phyloP scores from a whole-genome alignment of 2,888 invertebrate genomes.

The Drosophila affinis region DNA sequence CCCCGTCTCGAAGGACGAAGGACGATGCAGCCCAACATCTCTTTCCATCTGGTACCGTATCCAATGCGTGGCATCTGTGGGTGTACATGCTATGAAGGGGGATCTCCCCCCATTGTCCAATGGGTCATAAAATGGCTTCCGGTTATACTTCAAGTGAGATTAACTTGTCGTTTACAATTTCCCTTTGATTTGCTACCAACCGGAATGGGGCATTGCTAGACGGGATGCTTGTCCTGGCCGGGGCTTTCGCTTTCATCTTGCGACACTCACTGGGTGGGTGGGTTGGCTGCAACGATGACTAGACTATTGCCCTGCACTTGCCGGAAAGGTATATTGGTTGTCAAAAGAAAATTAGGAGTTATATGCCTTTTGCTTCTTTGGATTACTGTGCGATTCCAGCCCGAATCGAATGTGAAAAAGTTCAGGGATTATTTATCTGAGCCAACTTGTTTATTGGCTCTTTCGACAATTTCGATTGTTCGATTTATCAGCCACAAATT shows the following conservation, averaged over 20 bases:
- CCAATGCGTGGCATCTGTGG: constrained; percentile 13
- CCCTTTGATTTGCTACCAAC: constrained; percentile 78
- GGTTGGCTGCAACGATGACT: constrained; percentile 6
- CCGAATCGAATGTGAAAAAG: not conserved
- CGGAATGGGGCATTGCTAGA: constrained; percentile 9
- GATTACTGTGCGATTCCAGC: not conserved
- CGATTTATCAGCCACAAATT: not conserved
- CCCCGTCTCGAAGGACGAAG: constrained; percentile 36
- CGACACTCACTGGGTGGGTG: constrained; percentile 10
- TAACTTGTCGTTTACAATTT: constrained; percentile 83
- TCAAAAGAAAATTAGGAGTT: not conserved
- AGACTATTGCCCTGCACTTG: constrained; percentile 8
- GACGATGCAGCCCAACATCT: constrained; percentile 48
- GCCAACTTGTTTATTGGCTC: not conserved
- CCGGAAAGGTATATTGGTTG: constrained; percentile 3
- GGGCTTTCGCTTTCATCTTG: constrained; percentile 47
- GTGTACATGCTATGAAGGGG: not conserved
- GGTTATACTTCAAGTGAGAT: constrained; percentile 81
- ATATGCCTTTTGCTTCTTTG: not conserved
- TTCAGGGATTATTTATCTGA: not conserved
- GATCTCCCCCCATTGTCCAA: constrained; percentile 63
- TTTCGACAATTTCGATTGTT: too few species aligned
- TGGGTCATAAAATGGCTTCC: constrained; percentile 81
- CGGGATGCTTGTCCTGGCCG: constrained; percentile 10
- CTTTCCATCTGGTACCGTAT: not conserved